A percentile compares a stretch with the other conserved stretches of the same genome.
Conservation (phyloP, 2,113 vertebrate genomes). For the Zapornia atra region DNA sequence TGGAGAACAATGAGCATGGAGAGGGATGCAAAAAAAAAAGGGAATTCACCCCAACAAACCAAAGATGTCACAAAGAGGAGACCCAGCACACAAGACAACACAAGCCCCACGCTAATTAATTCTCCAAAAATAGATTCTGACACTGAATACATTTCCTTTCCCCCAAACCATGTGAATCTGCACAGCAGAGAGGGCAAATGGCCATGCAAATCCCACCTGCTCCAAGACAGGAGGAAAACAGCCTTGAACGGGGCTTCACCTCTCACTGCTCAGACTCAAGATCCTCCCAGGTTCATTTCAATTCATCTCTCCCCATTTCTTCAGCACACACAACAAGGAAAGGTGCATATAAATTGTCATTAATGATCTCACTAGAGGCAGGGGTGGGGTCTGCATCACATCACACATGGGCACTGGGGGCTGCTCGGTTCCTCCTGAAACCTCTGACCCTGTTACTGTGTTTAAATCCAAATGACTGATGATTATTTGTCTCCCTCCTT, state of each 20-base stretch:
- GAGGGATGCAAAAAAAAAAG: too few relatives aligned
- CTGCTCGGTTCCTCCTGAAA: background rate
- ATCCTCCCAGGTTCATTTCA: background rate
- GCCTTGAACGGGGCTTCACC: accelerated
- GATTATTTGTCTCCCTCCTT: background rate
- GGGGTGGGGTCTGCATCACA: background rate
- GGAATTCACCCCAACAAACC: background rate
- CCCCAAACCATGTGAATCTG: background rate
- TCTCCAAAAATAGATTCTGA: background rate
- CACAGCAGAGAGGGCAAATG: background rate
- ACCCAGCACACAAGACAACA: accelerated
- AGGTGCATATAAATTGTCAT: background rate
- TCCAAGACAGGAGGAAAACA: accelerated
- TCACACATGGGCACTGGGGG: background rate
- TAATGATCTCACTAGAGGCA: accelerated
- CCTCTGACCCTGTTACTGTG: accelerated
- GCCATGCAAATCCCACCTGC: background rate
- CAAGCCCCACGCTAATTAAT: accelerated
- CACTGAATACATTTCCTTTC: background rate
- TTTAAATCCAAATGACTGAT: background rate
- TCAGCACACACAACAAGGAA: background rate
- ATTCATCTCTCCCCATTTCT: background rate
- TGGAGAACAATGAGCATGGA: background rate
- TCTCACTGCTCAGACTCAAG: accelerated
- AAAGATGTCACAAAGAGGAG: background rate